Evolutionary conservation across 1,140 invertebrate genomes (phyloP), one percentile per base, ranked within the genome.

Genomic region (Trypoxylus dichotomus): DNA sequence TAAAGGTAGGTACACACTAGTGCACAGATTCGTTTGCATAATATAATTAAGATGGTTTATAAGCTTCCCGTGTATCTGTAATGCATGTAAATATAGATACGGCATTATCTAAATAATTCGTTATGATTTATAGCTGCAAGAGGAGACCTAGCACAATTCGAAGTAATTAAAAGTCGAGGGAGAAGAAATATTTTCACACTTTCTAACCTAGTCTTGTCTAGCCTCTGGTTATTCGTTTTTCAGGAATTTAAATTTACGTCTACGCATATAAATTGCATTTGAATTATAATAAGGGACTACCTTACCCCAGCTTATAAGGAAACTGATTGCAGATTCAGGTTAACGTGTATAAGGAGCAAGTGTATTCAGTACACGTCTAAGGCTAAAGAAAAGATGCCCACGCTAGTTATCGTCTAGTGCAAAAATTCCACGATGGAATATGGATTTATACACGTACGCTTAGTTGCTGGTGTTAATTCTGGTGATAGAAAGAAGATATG

Each of bases 1-100:
- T n/a, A 68, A 68, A 68, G 60, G 60, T 68, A 68, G 27, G 27
- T 68, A 68, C 60, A 24, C 24, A 68, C 24, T 27, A 27, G 60
- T 24, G 15, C 21, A 29, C 27, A 24, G 21, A 68, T 68, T 68
- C 60, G 60, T 68, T 68, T 68, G 60, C 60, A 68, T 68, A 68
- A 68, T 68, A 68, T 68, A 68, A 68, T 68, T 68, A 68, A 68
- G 60, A 68, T 68, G 60, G 60, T 68, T 68, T 68, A 68, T 68
- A 68, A 29, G 19, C 60, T 68, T 2, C 21, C 24, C 24, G 60
- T 27, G 24, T 10, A 5, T 24, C 19, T 5, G 60, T 68, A 68
- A 27, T 68, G 60, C 60, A 27, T 68, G 60, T 68, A 68, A 68
- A 68, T 27, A 24, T 24, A 68, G 60, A 68, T 24, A 29, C 27